Evolutionary conservation across 64 coral and sea anemone species (phyloP), one percentile per base, ranked within the genome.

Genomic region (Porites australiensis): DNA sequence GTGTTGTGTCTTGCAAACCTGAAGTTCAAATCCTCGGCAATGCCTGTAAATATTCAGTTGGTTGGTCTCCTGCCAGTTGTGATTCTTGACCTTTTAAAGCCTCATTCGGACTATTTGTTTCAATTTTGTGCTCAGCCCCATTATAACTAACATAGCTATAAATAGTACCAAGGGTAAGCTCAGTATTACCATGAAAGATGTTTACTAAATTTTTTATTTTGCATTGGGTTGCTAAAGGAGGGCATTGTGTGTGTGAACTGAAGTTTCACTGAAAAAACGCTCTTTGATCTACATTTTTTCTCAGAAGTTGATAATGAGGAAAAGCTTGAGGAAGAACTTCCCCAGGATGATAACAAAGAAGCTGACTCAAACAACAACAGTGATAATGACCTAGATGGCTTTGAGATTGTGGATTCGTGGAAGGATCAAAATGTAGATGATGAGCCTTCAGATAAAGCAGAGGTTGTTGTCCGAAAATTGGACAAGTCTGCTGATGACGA

Each of bases 371-470:
- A 87, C 19, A 49, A 70, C 16, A 88, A 84, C 58, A 94, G 66
- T 46, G 92, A 84, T 22, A 49, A 49, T 20, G 87, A 94, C 43
- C 44, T 91, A 37, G 93, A 80, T 59, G 81, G 88, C 20, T 95
- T 70, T 95, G 57, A 95, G 64, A 52, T 95, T 7, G 72, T 95
- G 0, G 93, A 95, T 50, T 68, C 70, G 0, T 89, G 79, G 92
- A 60, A 74, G 10, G 92, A 72, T 45, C 20, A 77, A 45, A 71
- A 87, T 5, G 62, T 44, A 49, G 75, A 22, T 19, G 54, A 14
- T 79, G 93, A 91, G 23, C 3, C 44, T 1, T 52, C 72, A 68
- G 93, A 84, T 27, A 73, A 83, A 18, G 54, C 23, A 61, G 62
- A 82, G 8, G 19, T 70, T 16, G 75, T 67, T 0, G 53, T 54